Percentiles rank a stretch among this genome's conserved stretches.
Evolutionary conservation across 2,888 invertebrate genomes (phyloP).

Genomic region (Allolobophora icterica): DNA sequence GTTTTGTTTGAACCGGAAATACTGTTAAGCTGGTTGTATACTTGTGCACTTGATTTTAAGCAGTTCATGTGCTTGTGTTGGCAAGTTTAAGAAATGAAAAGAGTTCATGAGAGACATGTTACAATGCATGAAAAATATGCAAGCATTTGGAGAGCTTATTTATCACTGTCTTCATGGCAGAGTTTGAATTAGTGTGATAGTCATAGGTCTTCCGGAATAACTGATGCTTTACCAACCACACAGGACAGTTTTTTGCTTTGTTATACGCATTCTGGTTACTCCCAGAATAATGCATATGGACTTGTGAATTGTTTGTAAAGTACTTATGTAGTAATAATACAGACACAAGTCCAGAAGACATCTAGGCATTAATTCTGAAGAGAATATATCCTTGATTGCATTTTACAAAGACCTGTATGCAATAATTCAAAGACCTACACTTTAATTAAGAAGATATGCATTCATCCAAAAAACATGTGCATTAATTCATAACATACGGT

Average conservation of each 20-base stretch:
- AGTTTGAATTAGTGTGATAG: not conserved
- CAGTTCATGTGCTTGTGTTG: not conserved
- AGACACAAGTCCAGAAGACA: not conserved
- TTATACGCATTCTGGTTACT: not conserved
- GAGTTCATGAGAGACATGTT: not conserved
- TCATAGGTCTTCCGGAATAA: not conserved
- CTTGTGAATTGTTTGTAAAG: not conserved
- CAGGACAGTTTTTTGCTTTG: not conserved
- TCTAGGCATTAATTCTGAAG: not conserved
- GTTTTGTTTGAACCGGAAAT: not conserved
- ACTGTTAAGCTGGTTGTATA: no score
- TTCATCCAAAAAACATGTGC: not conserved
- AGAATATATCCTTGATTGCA: no score
- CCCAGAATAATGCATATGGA: not conserved
- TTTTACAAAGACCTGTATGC: no score
- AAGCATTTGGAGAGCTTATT: no score
- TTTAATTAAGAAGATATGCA: not conserved
- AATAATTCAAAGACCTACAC: no score
- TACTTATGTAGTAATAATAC: no score
- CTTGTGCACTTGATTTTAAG: not conserved
- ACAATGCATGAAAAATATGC: not conserved
- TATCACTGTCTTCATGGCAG: not conserved
- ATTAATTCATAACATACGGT: not conserved
- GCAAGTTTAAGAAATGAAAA: not conserved
- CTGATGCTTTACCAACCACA: not conserved